phyloP scores from a whole-genome alignment of 2,888 invertebrate genomes.

The Dysmachus trigonus region DNA sequence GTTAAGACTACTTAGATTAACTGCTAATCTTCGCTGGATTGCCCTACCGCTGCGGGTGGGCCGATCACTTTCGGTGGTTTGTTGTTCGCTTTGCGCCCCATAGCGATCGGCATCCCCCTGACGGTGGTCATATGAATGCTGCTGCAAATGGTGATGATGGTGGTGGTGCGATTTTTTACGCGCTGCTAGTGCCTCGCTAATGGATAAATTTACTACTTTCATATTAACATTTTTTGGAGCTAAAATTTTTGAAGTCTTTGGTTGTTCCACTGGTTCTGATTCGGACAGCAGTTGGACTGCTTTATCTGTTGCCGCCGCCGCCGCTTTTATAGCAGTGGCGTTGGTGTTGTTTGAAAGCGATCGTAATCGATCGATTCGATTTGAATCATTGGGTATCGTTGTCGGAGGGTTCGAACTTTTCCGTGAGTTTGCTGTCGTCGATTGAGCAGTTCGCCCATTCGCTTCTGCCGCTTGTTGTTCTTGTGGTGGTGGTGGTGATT shows the following conservation, averaged over 20 bases:
- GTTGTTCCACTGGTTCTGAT: conserved; percentile 65
- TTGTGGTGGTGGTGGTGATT: background rate
- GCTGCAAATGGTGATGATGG: background rate
- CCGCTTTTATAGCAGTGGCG: conserved; percentile 41
- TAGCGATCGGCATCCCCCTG: background rate
- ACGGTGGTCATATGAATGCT: background rate
- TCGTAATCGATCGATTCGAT: background rate
- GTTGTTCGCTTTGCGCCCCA: background rate
- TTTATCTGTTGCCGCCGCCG: background rate
- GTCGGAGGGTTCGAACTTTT: conserved; percentile 11
- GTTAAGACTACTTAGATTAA: conserved; percentile 48
- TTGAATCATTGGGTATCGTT: conserved; percentile 15
- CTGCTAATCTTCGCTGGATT: conserved; percentile 45
- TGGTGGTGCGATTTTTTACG: background rate
- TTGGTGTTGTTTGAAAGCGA: conserved; percentile 20
- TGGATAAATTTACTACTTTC: conserved; percentile 31
- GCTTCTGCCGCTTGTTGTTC: background rate
- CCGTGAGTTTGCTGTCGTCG: background rate
- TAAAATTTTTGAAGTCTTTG: conserved; percentile 59
- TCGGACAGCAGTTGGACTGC: conserved; percentile 46
- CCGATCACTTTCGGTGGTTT: background rate
- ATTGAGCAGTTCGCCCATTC: conserved; percentile 2
- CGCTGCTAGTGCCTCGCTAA: background rate
- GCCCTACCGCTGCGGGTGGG: background rate
- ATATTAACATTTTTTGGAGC: conserved; percentile 46